phyloP scores from a whole-genome alignment of 92 coral and sea anemone species.

The Diadumene lineata region DNA sequence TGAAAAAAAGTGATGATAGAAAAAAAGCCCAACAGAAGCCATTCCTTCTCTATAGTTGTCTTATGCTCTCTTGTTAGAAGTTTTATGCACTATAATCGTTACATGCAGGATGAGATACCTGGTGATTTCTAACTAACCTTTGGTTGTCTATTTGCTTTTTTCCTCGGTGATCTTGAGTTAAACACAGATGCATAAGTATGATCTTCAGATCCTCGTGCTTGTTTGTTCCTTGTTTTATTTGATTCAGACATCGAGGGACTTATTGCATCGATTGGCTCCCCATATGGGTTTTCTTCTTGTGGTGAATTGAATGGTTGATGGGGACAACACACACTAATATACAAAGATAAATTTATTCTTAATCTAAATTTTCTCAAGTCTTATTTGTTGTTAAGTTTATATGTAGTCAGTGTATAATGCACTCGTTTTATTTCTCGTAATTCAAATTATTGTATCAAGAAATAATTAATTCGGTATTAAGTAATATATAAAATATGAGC shows the following conservation, averaged over 20 bases:
- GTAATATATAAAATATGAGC: too few relatives aligned
- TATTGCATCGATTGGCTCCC: neutral
- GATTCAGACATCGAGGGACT: neutral
- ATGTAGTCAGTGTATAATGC: neutral
- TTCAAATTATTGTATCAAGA: too few relatives aligned
- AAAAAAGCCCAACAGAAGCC: too few relatives aligned
- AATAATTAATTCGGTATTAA: too few relatives aligned
- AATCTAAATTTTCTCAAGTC: neutral
- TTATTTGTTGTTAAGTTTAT: neutral
- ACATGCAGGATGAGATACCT: too few relatives aligned
- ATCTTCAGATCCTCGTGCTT: neutral
- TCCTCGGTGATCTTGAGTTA: neutral
- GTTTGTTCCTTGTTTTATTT: neutral
- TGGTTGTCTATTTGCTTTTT: neutral
- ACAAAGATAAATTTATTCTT: neutral
- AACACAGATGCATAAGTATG: neutral
- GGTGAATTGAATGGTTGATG: neutral
- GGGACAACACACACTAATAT: too few relatives aligned
- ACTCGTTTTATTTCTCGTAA: neutral
- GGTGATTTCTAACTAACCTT: neutral
- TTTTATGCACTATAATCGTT: too few relatives aligned
- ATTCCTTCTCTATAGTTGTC: too few relatives aligned
- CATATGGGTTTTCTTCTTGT: neutral
- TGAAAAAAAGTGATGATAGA: too few relatives aligned
- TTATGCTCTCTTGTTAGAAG: too few relatives aligned